Base-by-base conservation (phyloP, 2,888 invertebrate species). In the Caenorhabditis sp. region DNA sequence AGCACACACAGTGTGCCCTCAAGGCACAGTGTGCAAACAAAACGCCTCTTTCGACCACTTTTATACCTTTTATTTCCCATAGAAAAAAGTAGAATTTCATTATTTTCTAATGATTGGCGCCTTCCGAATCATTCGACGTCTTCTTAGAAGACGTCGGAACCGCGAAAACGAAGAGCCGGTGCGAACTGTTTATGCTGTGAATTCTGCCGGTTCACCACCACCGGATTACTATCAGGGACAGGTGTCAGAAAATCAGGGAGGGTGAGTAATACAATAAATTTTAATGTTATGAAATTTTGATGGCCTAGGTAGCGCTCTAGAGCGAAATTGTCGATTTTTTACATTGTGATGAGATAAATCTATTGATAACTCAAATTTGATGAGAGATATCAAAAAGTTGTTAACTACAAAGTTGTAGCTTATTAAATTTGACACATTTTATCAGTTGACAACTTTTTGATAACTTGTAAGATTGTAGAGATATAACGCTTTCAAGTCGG, bases 41-140 rank as follows among this genome's bases (percentile, higher is more conserved):
- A 18, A 47, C 47, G 47, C 47, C 47, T 47, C 4, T 47, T 47
- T 47, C 18, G 18, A 20, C 5, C 1, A 50, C n/a, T 50, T 50
- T 53, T 24, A 24, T 15, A 53, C 13, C 53, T 9, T n/a, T n/a
- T n/a, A 47, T 3, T 18, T 40, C 15, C 3, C 3, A 40, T 40
- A 2, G 47, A 20, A 47, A 20, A 47, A 47, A n/a, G n/a, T n/a
- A n/a, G n/a, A n/a, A n/a, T n/a, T 5, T 47, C 47, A 47, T n/a
- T 20, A 9, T 18, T n/a, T 40, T 40, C 40, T 40, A 53, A 53
- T 53, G 53, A 5, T 53, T 4, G 53, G 22, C 6, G 24, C 53
- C 51, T 40, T 40, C 22, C 47, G 60, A 58, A n/a, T 70, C 4
- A 11, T 70, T 37, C 70, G 60, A 24, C 70, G 70, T 51, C 35